phyloP scores from a whole-genome alignment of 2,113 vertebrate genomes.

The Isurus oxyrinchus region DNA sequence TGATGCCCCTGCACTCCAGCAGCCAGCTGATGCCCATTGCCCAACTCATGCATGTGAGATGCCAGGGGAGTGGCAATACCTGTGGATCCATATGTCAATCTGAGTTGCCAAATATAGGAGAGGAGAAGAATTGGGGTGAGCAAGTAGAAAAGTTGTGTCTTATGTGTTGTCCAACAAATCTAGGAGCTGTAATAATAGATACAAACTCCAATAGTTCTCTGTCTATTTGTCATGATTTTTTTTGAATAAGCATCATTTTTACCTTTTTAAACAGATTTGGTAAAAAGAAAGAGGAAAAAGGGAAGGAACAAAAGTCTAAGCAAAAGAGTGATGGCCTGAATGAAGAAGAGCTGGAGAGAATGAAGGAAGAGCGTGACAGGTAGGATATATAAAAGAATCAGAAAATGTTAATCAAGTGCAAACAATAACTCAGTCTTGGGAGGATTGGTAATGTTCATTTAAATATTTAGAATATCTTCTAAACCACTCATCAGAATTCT shows the following conservation, averaged over 20 bases:
- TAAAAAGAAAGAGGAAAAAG: conserved; percentile 87
- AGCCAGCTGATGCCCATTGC: background rate
- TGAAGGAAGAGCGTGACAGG: conserved; percentile 65
- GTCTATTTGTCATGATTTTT: background rate
- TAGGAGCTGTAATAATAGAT: background rate
- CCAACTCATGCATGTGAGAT: background rate
- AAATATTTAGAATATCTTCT: background rate
- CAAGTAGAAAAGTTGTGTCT: background rate
- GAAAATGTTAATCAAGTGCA: conserved; percentile 46
- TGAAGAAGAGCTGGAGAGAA: conserved; percentile 76
- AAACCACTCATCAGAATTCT: background rate
- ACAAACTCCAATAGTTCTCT: background rate
- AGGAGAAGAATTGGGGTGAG: background rate
- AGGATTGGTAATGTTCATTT: background rate
- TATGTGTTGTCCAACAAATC: background rate
- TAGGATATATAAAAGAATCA: conserved; percentile 46
- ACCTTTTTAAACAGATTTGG: conserved; percentile 68
- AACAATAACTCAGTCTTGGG: conserved; percentile 31
- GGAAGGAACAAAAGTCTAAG: conserved; percentile 68
- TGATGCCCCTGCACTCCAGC: background rate
- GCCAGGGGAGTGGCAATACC: too few relatives aligned
- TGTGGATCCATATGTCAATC: background rate
- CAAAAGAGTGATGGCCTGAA: conserved; percentile 60
- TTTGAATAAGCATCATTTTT: conserved; percentile 15
- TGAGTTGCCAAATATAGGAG: background rate